Evolutionary conservation across 2,113 vertebrate species (phyloP).

Genomic region (Nycticorax nycticorax): DNA sequence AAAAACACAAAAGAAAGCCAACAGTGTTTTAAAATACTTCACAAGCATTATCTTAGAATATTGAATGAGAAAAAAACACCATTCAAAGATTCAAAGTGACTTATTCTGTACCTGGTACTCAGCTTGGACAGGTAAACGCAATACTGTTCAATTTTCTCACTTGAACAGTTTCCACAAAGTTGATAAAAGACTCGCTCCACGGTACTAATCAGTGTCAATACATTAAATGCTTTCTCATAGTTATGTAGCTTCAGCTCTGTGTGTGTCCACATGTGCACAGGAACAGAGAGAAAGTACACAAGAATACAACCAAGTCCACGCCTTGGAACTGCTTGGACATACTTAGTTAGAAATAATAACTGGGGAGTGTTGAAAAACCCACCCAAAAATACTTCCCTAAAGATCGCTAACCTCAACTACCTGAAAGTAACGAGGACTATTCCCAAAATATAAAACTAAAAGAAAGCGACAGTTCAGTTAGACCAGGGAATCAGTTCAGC

Average conservation of each 20-base stretch:
- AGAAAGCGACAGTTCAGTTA: background rate
- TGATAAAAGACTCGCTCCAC: background rate
- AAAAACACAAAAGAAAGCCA: background rate
- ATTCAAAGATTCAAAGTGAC: background rate
- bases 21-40: background rate
- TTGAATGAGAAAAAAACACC: background rate
- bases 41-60: background rate
- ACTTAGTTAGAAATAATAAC: background rate
- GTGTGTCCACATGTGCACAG: rapidly evolving
- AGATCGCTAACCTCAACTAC: background rate
- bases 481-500: background rate
- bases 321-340: background rate
- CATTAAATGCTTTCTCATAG: background rate
- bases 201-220: background rate
- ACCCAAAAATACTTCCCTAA: background rate
- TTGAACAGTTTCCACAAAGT: background rate
- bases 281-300: background rate
- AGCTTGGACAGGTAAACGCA: background rate
- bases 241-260: background rate
- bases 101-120: background rate
- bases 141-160: background rate
- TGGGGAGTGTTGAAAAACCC: background rate
- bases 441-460: background rate
- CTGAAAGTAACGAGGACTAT: background rate
- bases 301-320: background rate